Evolutionary conservation across 92 coral and sea anemone genomes (phyloP).

Genomic region (Siderastrea radians): DNA sequence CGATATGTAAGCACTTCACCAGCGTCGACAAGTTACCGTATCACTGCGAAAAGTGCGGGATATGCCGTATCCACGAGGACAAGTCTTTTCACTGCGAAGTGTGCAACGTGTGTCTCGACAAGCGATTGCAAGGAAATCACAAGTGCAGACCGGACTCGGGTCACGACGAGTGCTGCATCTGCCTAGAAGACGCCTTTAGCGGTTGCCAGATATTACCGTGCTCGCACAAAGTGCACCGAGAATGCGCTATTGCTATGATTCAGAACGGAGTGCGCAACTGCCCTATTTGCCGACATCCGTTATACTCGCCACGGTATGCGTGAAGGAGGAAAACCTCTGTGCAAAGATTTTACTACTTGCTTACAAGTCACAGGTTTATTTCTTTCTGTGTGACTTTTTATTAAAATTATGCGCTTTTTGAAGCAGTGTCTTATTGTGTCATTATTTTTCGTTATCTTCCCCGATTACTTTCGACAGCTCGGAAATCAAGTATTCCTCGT

Average conservation of each 20-base stretch:
- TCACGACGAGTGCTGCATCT: slow-evolving; percentile 81
- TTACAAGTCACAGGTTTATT: too few species aligned
- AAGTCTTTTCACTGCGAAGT: slow-evolving; percentile 83
- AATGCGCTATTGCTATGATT: slow-evolving; percentile 26
- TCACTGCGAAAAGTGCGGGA: slow-evolving; percentile 85
- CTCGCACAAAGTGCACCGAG: slow-evolving; percentile 77
- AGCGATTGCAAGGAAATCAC: slow-evolving; percentile 69
- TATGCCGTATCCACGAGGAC: slow-evolving; percentile 78
- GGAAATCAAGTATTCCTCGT: too few species aligned
- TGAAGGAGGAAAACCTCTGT: too few species aligned
- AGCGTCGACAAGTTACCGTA: slow-evolving; percentile 31
- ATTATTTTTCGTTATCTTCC: too few species aligned
- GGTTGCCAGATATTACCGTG: slow-evolving; percentile 77
- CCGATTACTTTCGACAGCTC: too few species aligned
- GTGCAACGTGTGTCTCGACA: slow-evolving; percentile 82
- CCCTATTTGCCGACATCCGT: too few species aligned
- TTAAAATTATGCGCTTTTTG: too few species aligned
- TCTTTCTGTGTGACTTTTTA: too few species aligned
- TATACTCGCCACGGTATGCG: too few species aligned
- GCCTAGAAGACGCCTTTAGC: slow-evolving; percentile 72
- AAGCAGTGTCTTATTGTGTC: too few species aligned
- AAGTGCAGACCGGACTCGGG: slow-evolving; percentile 80
- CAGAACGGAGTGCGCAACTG: too few species aligned
- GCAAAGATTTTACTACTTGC: too few species aligned
- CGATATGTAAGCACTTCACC: background rate